A percentile compares a stretch with the other conserved stretches of the same genome.
Evolutionary conservation across 2,113 vertebrate genomes (phyloP).

Genomic region (Parus major): DNA sequence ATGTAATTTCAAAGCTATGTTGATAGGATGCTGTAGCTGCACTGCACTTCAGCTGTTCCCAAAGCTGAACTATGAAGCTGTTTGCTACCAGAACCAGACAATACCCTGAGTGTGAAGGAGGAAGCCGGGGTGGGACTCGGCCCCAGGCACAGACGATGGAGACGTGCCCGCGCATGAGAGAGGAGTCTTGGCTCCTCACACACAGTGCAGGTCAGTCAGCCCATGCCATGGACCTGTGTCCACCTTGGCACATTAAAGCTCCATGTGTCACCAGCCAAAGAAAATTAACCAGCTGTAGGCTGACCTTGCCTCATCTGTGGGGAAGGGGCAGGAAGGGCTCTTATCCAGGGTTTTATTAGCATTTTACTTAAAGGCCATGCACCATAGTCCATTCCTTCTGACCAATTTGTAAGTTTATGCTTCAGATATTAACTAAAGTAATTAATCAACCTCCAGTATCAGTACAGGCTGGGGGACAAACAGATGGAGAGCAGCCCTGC

Average conservation of each 20-base stretch:
- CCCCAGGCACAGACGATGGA: neutral
- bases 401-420: neutral
- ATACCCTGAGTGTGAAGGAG: neutral
- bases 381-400: neutral
- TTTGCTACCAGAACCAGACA: neutral
- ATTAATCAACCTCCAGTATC: neutral
- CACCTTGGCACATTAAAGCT: neutral
- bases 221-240: rapidly evolving
- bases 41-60: neutral
- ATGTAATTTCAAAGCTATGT: neutral
- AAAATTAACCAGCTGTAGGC: neutral
- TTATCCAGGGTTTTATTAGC: neutral
- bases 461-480: neutral
- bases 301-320: neutral
- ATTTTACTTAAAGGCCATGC: neutral
- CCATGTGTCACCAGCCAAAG: neutral
- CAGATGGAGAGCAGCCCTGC: neutral
- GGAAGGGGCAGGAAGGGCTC: neutral
- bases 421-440: neutral
- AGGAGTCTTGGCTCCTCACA: neutral
- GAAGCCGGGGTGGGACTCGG: neutral
- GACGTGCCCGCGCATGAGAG: rapidly evolving
- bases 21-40: neutral
- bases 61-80: neutral
- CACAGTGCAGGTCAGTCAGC: rapidly evolving